Evolutionary conservation across 2,888 invertebrate species (phyloP), one percentile per base, ranked within the genome.

Genomic region (Sepioteuthis lessoniana): DNA sequence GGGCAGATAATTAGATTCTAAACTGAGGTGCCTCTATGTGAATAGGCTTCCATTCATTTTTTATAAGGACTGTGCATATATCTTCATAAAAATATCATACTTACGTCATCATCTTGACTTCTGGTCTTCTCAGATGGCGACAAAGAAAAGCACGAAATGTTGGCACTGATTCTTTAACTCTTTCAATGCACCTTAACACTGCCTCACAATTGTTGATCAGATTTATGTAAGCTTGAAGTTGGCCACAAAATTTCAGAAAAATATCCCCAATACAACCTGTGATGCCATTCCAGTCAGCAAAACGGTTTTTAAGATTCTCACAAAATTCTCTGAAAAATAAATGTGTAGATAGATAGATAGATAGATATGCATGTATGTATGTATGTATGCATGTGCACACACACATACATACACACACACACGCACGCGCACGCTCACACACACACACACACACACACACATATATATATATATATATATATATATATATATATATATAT

Each of bases 121-220:
- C 96, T 25, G 97, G 96, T 21, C 96, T 95, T 50, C 96, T 94
- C 93, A 97, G 96, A 92, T 96, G 96, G n/a, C 96, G 95, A 94
- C 95, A 95, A 25, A 97, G 95, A 95, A 97, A 97, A 37, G 97
- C 96, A 35, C 97, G 94, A 95, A 97, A 97, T 16, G 95, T 93
- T 31, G 97, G 97, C 21, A 96, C 95, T 94, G 96, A 96, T 94
- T 97, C 97, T 93, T 96, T 96, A 60, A 95, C 95, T 35, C 96
- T 95, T 95, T 97, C 97, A 28, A 97, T 95, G 94, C 96, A 96
- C 55, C 95, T 94, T 55, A 97, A 96, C 25, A 97, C 96, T 16
- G 96, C 96, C 55, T 97, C 96, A 94, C 97, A 97, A 95, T 97
- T 97, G 95, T 97, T 97, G 90, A 97, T 95, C 95, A 96, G 97